These are phyloP conservation scores for Diachrysia chrysitis DNA, from an alignment of 2,888 invertebrate genomes.

Conservation along the genomic window DNA sequence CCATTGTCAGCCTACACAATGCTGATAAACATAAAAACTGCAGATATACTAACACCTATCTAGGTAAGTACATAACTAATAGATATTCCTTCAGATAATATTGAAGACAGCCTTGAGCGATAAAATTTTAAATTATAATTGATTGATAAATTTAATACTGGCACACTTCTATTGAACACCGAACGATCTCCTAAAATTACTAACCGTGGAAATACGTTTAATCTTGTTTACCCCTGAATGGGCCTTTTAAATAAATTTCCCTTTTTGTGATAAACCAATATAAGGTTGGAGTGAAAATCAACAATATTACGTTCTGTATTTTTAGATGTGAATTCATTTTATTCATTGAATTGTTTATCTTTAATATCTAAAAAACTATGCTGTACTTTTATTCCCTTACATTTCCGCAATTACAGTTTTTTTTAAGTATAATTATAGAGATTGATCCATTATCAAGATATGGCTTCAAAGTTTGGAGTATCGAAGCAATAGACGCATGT, in stretches of 20 bases:
- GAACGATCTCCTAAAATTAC: constrained; percentile 20
- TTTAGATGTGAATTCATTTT: constrained; percentile 1
- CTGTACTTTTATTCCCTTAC: background rate
- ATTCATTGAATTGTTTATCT: background rate
- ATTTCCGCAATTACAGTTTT: constrained; percentile 4
- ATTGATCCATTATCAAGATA: constrained; percentile 35
- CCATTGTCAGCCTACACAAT: constrained; percentile 41
- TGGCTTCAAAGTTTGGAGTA: constrained; percentile 40
- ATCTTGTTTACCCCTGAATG: constrained; percentile 27
- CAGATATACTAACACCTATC: constrained; percentile 35
- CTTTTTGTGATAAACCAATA: constrained; percentile 27
- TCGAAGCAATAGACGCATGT: constrained; percentile 29
- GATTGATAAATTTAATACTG: constrained; percentile 23
- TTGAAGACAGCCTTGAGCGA: background rate
- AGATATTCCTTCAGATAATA: constrained; percentile 36
- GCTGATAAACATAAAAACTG: constrained; percentile 30
- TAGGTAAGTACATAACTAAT: constrained; percentile 26
- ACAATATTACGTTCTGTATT: constrained; percentile 18
- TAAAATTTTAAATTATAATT: constrained; percentile 18
- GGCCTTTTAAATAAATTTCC: constrained; percentile 19
- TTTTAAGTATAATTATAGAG: constrained; percentile 45
- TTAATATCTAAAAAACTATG: background rate
- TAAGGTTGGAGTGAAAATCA: constrained; percentile 20
- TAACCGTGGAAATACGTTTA: constrained; percentile 19
- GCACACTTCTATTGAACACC: constrained; percentile 21